Evolutionary conservation across 1,140 invertebrate species (phyloP).

Genomic region (Sitophilus oryzae): DNA sequence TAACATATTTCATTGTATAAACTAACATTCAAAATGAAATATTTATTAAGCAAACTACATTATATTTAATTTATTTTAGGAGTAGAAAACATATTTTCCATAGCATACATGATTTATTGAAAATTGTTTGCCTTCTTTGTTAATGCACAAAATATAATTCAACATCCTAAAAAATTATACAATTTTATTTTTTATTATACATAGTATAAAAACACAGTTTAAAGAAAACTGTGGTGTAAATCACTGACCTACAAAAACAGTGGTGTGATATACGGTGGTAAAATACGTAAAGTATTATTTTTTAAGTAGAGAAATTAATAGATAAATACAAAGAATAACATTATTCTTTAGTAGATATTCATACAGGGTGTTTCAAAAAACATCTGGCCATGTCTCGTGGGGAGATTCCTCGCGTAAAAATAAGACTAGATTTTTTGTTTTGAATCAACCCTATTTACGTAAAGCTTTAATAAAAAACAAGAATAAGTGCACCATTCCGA

Average conservation of each 20-base stretch:
- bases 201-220: background rate
- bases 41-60: background rate
- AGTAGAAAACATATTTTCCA: conserved; percentile 9
- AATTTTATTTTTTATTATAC: background rate
- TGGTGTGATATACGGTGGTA: background rate
- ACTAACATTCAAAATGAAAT: background rate
- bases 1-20: background rate
- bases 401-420: too few species aligned
- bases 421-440: too few species aligned
- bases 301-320: background rate
- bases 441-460: too few species aligned
- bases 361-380: too few species aligned
- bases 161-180: conserved; percentile 10
- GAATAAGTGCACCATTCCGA: too few species aligned
- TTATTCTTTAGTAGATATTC: background rate
- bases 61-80: background rate
- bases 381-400: too few species aligned
- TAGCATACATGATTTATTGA: conserved; percentile 6
- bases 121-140: background rate
- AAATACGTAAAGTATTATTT: background rate
- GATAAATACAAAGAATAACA: background rate
- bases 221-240: background rate
- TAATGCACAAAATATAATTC: conserved; percentile 14
- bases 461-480: too few species aligned
- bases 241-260: background rate